These are phyloP conservation scores for Ophioderma brevispina DNA, from an alignment of 35 echinoderm and acorn worm species.

Conservation along the genomic window DNA sequence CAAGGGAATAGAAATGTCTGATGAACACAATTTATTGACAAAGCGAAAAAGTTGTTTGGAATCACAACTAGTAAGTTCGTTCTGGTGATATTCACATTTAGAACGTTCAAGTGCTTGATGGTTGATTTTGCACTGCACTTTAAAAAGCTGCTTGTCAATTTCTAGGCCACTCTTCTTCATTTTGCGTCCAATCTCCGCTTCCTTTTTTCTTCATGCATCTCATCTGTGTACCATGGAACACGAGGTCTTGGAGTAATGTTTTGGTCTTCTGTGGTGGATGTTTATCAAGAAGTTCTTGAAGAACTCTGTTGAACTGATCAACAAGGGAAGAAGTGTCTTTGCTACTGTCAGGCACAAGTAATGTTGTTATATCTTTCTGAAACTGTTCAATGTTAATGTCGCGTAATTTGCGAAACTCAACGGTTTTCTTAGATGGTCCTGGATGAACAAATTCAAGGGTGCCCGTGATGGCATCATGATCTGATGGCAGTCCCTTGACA, in stretches of 20 bases:
- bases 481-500: too few relatives aligned
- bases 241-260: background rate
- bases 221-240: background rate
- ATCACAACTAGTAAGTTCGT: background rate
- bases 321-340: too few relatives aligned
- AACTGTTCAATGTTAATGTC: too few relatives aligned
- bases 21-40: conserved; percentile 15
- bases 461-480: too few relatives aligned
- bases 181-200: conserved; percentile 13
- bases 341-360: too few relatives aligned
- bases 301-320: too few relatives aligned
- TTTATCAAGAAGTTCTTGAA: background rate
- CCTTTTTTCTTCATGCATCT: background rate
- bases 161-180: conserved; percentile 1
- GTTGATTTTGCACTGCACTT: conserved; percentile 12
- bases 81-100: background rate
- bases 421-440: too few relatives aligned
- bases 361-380: too few relatives aligned
- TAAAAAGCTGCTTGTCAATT: conserved; percentile 20
- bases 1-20: background rate
- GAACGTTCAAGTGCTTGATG: background rate
- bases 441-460: too few relatives aligned
- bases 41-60: conserved; percentile 16
- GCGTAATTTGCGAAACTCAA: too few relatives aligned
- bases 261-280: background rate